Conservation (phyloP, 2,888 invertebrate species). For the Malthinus seriepunctatus region DNA sequence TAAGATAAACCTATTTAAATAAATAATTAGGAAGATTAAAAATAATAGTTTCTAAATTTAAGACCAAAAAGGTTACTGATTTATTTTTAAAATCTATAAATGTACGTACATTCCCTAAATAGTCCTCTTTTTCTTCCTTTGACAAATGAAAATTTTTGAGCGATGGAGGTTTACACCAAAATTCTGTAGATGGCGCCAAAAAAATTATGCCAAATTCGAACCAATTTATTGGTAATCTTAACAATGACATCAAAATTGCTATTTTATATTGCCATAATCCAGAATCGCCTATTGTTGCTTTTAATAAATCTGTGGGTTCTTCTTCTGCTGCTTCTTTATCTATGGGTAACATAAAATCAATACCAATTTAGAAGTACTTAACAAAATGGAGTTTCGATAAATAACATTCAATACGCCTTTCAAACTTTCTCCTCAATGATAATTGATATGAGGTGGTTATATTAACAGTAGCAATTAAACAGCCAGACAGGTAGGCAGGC, state of each 20-base stretch:
- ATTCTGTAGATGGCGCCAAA: conserved; percentile 63
- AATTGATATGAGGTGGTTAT: no score
- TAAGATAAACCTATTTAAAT: no score
- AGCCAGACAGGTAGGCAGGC: no score
- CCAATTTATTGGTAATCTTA: conserved; percentile 65
- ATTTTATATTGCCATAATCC: conserved; percentile 63
- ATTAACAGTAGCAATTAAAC: no score
- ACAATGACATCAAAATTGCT: conserved; percentile 59
- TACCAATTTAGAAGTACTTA: no score
- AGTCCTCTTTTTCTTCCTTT: conserved; percentile 56
- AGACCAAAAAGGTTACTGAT: no score
- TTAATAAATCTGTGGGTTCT: conserved; percentile 22
- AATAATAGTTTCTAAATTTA: no score
- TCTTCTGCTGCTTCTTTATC: not conserved
- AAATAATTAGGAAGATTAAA: no score
- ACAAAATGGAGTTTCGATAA: no score
- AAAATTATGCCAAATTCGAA: conserved; percentile 65
- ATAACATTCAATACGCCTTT: no score
- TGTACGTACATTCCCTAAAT: conserved; percentile 36
- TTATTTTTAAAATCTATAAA: not conserved
- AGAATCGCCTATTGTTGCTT: conserved; percentile 58
- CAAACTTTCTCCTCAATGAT: no score
- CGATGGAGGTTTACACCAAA: conserved; percentile 57
- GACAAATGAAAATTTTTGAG: conserved; percentile 37
- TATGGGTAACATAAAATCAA: no score